Evolutionary conservation across 2,113 vertebrate species (phyloP).

Genomic region (Budorcas taxicolor): DNA sequence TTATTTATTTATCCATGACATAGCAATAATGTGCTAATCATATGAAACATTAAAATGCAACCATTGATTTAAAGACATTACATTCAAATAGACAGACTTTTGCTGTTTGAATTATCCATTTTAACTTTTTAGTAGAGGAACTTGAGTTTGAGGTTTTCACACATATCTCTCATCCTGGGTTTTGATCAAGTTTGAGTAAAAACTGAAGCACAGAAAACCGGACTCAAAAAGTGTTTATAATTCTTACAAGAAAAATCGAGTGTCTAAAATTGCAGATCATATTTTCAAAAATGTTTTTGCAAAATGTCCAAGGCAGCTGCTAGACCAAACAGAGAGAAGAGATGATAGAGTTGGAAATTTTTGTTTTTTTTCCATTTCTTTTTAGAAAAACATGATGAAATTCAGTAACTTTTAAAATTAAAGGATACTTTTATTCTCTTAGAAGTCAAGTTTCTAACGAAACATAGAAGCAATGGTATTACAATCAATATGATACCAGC

Average conservation of each 20-base stretch:
- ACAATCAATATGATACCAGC: neutral
- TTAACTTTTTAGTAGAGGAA: slow-evolving; percentile 31
- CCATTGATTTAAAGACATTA: slow-evolving; percentile 20
- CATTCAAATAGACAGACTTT: neutral
- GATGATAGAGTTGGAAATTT: slow-evolving; percentile 28
- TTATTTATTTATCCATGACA: slow-evolving; percentile 19
- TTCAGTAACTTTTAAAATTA: slow-evolving; percentile 39
- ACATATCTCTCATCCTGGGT: slow-evolving; percentile 26
- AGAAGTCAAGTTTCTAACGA: neutral
- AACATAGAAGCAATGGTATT: neutral
- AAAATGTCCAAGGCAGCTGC: slow-evolving; percentile 55
- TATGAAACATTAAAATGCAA: slow-evolving; percentile 31
- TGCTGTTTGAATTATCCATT: slow-evolving; percentile 2
- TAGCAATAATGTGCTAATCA: slow-evolving; percentile 23
- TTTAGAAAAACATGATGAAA: slow-evolving; percentile 30
- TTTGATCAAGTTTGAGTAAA: slow-evolving; percentile 54
- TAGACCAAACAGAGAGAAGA: slow-evolving; percentile 51
- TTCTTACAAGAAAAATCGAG: slow-evolving; percentile 42
- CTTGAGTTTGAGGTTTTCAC: slow-evolving; percentile 45
- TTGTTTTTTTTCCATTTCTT: neutral
- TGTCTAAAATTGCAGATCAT: slow-evolving; percentile 62
- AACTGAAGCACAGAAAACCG: slow-evolving; percentile 24
- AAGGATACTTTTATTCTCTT: neutral
- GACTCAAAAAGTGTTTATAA: slow-evolving; percentile 24
- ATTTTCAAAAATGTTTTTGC: slow-evolving; percentile 57